Percentiles rank a stretch among this genome's conserved stretches.
Evolutionary conservation across 1,140 invertebrate species (phyloP).

Genomic region (Trialeurodes vaporariorum): DNA sequence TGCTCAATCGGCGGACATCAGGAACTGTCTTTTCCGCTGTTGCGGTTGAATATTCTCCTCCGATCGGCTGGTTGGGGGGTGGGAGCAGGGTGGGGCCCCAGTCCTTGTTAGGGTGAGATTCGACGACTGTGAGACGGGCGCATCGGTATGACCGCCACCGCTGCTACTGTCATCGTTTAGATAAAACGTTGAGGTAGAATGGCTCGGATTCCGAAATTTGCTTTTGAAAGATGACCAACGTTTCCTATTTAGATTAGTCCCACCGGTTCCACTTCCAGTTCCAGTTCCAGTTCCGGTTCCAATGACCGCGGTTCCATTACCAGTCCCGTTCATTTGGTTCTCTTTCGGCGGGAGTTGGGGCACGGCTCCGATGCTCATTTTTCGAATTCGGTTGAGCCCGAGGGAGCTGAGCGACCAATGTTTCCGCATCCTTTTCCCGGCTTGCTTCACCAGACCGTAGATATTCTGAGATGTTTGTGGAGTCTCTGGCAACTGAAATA

Average conservation of each 20-base stretch:
- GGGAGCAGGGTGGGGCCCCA: background rate
- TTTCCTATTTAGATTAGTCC: background rate
- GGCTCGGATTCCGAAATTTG: constrained; percentile 10
- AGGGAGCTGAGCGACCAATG: constrained; percentile 22
- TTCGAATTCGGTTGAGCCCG: constrained; percentile 22
- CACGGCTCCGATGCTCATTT: constrained; percentile 14
- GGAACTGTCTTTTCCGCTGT: background rate
- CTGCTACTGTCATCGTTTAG: constrained; percentile 11
- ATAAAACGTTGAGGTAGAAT: constrained; percentile 16
- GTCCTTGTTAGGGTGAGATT: no score
- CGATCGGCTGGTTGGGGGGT: constrained; percentile 4
- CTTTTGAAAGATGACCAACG: constrained; percentile 20
- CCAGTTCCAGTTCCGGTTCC: background rate
- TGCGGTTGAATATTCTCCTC: background rate
- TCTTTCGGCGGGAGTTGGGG: background rate
- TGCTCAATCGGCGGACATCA: constrained; percentile 20
- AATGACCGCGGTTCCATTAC: background rate
- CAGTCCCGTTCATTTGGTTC: background rate
- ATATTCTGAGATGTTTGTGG: constrained; percentile 15
- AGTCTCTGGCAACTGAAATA: constrained; percentile 2
- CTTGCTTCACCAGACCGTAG: constrained; percentile 26
- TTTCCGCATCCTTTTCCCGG: constrained; percentile 24
- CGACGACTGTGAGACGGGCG: no score
- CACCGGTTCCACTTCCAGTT: background rate
- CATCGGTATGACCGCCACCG: background rate